Evolutionary conservation across 2,113 vertebrate genomes (phyloP).

Genomic region (western clawed frog (Xenopus tropicalis)): UCB_Xtro_10.0 CM004447.2:31512501-31513000

Average conservation of each 20-base stretch:
- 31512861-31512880: slow-evolving; percentile 41
- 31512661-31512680: slow-evolving; percentile 11
- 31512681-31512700: slow-evolving; percentile 19
- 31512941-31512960: neutral
- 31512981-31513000: too few species aligned
- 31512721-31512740: slow-evolving; percentile 35
- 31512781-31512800: slow-evolving; percentile 35
- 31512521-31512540: too few species aligned
- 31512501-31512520: neutral
- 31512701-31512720: slow-evolving; percentile 39
- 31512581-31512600: slow-evolving; percentile 2
- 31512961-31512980: too few species aligned
- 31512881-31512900: slow-evolving; percentile 26
- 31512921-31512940: slow-evolving; percentile 36
- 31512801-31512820: slow-evolving; percentile 36
- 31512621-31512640: neutral
- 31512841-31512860: slow-evolving; percentile 36
- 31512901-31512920: slow-evolving; percentile 36
- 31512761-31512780: slow-evolving; percentile 37
- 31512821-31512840: slow-evolving; percentile 31
- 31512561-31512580: too few species aligned
- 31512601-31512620: neutral
- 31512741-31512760: slow-evolving; percentile 41
- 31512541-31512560: too few species aligned
- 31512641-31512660: neutral